Conservation (phyloP, 2,888 invertebrate genomes). For the Theodoxus fluviatilis region DNA sequence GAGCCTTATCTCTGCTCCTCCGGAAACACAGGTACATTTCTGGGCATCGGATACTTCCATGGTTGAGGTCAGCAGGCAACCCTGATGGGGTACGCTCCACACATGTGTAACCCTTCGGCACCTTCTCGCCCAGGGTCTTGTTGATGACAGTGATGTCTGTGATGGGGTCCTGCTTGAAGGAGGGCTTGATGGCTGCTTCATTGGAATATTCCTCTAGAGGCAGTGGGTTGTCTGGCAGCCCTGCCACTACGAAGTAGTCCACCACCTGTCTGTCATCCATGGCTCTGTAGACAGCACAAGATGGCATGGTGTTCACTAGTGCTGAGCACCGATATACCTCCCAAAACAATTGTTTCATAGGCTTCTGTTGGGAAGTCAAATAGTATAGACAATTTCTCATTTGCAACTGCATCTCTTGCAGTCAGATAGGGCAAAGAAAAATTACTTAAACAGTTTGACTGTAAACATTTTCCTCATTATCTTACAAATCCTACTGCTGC, state of each 20-base stretch:
- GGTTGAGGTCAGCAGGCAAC: constrained; percentile 92
- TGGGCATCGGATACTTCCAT: constrained; percentile 91
- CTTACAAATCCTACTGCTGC: too few relatives aligned
- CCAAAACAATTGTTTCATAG: too few relatives aligned
- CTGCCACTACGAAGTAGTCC: constrained; percentile 98
- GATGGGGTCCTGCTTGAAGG: constrained; percentile 80
- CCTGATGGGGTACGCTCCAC: constrained; percentile 70
- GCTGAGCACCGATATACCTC: too few relatives aligned
- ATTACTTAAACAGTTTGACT: too few relatives aligned
- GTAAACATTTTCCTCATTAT: too few relatives aligned
- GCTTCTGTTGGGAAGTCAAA: too few relatives aligned
- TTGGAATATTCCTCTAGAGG: constrained; percentile 80
- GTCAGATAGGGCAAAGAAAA: too few relatives aligned
- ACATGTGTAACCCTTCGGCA: constrained; percentile 57
- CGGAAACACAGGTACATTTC: constrained; percentile 92
- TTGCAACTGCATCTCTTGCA: too few relatives aligned
- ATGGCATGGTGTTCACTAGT: too few relatives aligned
- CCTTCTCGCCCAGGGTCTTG: constrained; percentile 68
- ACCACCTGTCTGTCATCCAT: constrained; percentile 73
- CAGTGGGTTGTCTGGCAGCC: constrained; percentile 81
- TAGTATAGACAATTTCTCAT: too few relatives aligned
- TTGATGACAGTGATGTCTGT: constrained; percentile 94
- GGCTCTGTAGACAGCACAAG: constrained; percentile 19
- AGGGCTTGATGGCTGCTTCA: constrained; percentile 78
- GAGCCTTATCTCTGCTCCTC: constrained; percentile 92